Conservation (phyloP, 2,888 invertebrate species). For the Neoascia interrupta region DNA sequence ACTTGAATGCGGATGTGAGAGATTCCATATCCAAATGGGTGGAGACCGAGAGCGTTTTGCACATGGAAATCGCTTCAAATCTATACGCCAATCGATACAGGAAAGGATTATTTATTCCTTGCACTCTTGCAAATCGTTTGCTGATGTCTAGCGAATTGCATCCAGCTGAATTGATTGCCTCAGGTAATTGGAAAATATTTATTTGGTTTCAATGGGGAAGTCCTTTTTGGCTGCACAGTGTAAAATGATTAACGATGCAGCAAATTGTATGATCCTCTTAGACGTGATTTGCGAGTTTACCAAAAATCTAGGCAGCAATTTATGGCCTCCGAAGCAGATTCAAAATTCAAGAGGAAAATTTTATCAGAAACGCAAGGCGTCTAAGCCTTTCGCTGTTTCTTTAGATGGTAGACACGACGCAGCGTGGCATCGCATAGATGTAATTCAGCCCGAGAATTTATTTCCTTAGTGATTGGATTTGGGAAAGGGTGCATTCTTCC, state of each 20-base stretch:
- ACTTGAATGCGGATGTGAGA: conserved; percentile 26
- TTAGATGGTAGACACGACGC: too few species aligned
- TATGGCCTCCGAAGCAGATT: neutral
- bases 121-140: conserved; percentile 1
- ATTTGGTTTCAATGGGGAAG: conserved; percentile 31
- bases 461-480: too few species aligned
- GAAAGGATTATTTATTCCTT: conserved; percentile 32
- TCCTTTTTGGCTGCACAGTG: conserved; percentile 15
- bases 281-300: neutral
- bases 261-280: neutral
- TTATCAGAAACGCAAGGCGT: too few species aligned
- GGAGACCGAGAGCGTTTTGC: neutral
- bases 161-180: conserved; percentile 35
- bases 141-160: neutral
- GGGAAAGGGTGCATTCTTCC: too few species aligned
- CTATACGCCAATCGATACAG: conserved; percentile 31
- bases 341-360: too few species aligned
- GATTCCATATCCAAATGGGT: neutral
- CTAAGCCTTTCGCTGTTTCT: too few species aligned
- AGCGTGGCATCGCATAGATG: too few species aligned
- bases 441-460: too few species aligned
- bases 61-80: conserved; percentile 54
- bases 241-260: conserved; percentile 19
- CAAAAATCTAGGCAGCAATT: neutral
- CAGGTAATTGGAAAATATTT: conserved; percentile 55